Conservation (phyloP, 2,888 invertebrate species). For the Chloroclysta siterata region DNA sequence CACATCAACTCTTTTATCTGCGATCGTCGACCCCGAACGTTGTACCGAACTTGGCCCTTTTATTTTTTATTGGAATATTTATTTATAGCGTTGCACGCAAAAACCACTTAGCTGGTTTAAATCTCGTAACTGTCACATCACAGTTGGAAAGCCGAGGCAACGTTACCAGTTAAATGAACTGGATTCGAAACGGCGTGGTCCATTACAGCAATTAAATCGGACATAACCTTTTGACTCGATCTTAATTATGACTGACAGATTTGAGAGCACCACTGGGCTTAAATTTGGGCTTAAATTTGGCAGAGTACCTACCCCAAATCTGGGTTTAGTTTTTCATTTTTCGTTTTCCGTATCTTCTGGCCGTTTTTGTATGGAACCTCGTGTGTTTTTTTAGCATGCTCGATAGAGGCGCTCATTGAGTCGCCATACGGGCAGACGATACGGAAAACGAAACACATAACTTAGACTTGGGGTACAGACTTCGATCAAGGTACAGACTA, state of each 20-base stretch:
- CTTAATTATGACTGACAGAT: slow-evolving; percentile 7
- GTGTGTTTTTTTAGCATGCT: too few species aligned
- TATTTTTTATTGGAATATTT: neutral
- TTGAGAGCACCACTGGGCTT: neutral
- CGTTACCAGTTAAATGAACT: slow-evolving; percentile 13
- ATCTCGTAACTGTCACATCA: slow-evolving; percentile 7
- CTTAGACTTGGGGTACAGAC: too few species aligned
- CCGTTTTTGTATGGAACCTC: too few species aligned
- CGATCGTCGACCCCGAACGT: too few species aligned
- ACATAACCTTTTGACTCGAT: slow-evolving; percentile 10
- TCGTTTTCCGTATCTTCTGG: too few species aligned
- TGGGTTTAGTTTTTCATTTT: too few species aligned
- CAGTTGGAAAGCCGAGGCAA: slow-evolving; percentile 11
- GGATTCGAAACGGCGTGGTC: slow-evolving; percentile 15
- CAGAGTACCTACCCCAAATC: neutral
- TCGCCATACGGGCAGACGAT: too few species aligned
- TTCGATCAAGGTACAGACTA: too few species aligned
- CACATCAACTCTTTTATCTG: too few species aligned
- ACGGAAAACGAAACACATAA: too few species aligned
- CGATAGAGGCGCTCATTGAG: too few species aligned
- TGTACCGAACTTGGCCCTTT: too few species aligned
- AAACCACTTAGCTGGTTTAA: slow-evolving; percentile 2
- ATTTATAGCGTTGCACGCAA: neutral
- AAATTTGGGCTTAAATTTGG: neutral
- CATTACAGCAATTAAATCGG: slow-evolving; percentile 13